Evolutionary conservation across 2,113 vertebrate genomes (phyloP).

Genomic region (Psammodynastes pulverulentus): DNA sequence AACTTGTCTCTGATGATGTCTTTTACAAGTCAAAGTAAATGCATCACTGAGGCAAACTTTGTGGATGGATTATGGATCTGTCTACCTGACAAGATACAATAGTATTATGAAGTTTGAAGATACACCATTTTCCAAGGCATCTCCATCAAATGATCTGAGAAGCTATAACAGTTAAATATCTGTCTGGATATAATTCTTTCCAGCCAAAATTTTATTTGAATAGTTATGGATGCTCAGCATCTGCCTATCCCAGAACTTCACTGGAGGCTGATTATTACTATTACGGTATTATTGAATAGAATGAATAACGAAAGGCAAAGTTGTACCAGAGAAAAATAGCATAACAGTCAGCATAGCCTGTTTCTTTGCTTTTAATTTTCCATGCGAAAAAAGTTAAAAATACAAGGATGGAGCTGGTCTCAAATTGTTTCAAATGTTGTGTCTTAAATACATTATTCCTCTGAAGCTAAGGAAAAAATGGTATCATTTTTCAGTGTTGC

Average conservation of each 20-base stretch:
- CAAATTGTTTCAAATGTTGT: not conserved
- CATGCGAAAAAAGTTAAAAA: not conserved
- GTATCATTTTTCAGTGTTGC: not conserved
- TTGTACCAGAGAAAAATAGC: not conserved
- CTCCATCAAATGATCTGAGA: not conserved
- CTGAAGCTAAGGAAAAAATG: too few relatives aligned
- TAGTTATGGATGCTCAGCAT: not conserved
- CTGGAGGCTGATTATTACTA: not conserved
- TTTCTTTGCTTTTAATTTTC: not conserved
- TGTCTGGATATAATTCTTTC: not conserved
- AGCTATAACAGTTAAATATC: not conserved
- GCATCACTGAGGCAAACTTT: not conserved
- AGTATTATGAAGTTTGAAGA: not conserved
- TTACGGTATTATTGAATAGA: not conserved
- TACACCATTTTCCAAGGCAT: not conserved
- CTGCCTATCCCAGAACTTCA: not conserved
- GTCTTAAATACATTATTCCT: not conserved
- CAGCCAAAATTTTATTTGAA: not conserved
- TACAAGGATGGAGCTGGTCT: not conserved
- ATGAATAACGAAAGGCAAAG: not conserved
- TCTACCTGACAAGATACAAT: not conserved
- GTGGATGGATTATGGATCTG: not conserved
- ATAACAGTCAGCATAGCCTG: not conserved
- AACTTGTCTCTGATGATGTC: not conserved
- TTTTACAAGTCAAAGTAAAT: not conserved